Evolutionary conservation across 2,888 invertebrate genomes (phyloP), one percentile per base, ranked within the genome.

Genomic region (Acronicta alni): DNA sequence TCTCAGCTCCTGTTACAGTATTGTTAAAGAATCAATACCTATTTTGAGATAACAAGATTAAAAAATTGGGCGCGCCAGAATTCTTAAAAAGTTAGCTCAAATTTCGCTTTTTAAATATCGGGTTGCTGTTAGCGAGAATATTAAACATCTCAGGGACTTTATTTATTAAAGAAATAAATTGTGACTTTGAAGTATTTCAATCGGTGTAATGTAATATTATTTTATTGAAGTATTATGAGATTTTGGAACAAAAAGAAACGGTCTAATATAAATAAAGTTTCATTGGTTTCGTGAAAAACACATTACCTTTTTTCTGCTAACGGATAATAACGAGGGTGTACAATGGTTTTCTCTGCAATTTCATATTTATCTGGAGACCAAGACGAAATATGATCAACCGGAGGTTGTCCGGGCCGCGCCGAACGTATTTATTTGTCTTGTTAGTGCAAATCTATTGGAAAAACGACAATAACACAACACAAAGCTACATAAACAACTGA

Each of bases 391-490:
- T 88, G 89, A 89, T 87, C 86, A 82, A 77, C 72, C 57, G 66
- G 72, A 74, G 70, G 72, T 60, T 57, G 75, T 54, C 56, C 65
- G 77, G 64, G 53, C 74, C 74, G 63, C 67, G 75, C 77, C 80
- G 79, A 77, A 74, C 79, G 81, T 83, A 81, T 86, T 85, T 89
- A 86, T 89, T 89, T 89, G 86, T 86, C 89, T 87, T 88, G 88
- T 89, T 89, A 87, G 83, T 82, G 81, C 82, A 89, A 89, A 88
- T 87, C 86, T 89, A 88, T 87, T 83, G 89, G 88, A 89, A 89
- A 86, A 86, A 84, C 80, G 85, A 84, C 86, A 87, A 79, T 65
- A 70, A 72, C 77, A 77, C 73, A 69, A 75, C 67, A 69, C 61
- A 71, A 69, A 55, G 62, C 63, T 61, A 75, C 63, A 78, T 74